Evolutionary conservation across 2,113 vertebrate species (phyloP), one percentile per base, ranked within the genome.

Genomic region (Anarrhichthys ocellatus): DNA sequence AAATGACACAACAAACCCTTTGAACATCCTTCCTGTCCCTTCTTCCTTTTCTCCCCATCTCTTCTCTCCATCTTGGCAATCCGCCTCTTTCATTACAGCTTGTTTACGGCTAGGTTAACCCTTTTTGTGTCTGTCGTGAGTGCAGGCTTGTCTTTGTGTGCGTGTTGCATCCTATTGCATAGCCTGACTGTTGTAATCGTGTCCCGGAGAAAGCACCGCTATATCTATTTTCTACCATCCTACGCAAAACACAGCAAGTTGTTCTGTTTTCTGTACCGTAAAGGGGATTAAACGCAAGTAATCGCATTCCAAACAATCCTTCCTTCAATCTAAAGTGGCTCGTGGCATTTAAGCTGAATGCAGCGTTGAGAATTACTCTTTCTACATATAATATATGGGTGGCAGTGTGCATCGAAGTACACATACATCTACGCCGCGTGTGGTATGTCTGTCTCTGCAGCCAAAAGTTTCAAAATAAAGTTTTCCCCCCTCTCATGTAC

Each of bases 1-100:
- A 77, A 84, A 88, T 78, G 73, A 66, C 52, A 75, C 63, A 86
- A 87, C 82, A 86, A 88, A 84, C 85, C 87, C 87, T 88, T 90
- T 92, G 89, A 90, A 91, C 87, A 65, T 78, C 52, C 66, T 74
- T 79, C 73, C 80, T 82, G 66, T 50, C 71, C 73, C 67, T 58
- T 87, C 66, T 84, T 64, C 52, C 46, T 10, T 78, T 27, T 81
- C 77, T 58, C 65, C 75, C 38, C 72, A 38, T 78, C 54, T 44
- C 20, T 4, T 24, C 54, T 56, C 18, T 61, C 52, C 29, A 32
- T 83, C 83, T 82, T 69, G 58, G 81, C 71, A 85, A 74, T 76
- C 76, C 63, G 34, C 63, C 73, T 79, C 69, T 81, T 81, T 76
- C 64, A 81, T 84, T 88, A 54, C 75, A 82, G 67, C 78, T 82